These are phyloP conservation scores for Agriotes lineatus DNA, from an alignment of 2,888 invertebrate genomes.

Conservation along the genomic window DNA sequence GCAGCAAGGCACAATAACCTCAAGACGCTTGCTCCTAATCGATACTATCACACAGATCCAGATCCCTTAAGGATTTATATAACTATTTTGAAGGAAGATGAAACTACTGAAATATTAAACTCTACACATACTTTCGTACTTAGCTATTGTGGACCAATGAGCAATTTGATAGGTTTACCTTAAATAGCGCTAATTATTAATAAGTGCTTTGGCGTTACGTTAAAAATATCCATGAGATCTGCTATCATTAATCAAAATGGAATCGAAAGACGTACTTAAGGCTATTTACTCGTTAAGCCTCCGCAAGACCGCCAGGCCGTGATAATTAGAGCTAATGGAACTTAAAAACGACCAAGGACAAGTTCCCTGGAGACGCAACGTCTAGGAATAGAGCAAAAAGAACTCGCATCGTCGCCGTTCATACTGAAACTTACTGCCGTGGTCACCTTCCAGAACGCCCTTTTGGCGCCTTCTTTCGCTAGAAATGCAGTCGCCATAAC, in stretches of 20 bases:
- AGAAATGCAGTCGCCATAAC: constrained; percentile 20
- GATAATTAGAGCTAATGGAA: constrained; percentile 54
- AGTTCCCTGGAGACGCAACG: constrained; percentile 47
- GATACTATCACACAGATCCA: background rate
- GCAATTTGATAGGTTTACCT: background rate
- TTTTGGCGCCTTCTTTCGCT: constrained; percentile 18
- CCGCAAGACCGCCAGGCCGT: constrained; percentile 37
- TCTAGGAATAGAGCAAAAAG: constrained; percentile 48
- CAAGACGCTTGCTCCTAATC: constrained; percentile 12
- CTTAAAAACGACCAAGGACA: constrained; percentile 52
- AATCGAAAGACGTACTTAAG: constrained; percentile 34
- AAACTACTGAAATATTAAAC: too few species aligned
- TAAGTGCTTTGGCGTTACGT: background rate
- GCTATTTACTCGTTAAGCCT: constrained; percentile 30
- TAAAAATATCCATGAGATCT: constrained; percentile 34
- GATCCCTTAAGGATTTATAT: background rate
- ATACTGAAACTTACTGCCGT: background rate
- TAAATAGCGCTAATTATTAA: background rate
- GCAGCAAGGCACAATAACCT: constrained; percentile 30
- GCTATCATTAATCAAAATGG: constrained; percentile 34
- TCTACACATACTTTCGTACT: too few species aligned
- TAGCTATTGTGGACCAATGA: too few species aligned
- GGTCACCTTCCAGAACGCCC: background rate
- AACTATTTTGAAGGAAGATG: too few species aligned
- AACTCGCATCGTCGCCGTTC: too few species aligned